phyloP scores from a whole-genome alignment of 2,888 invertebrate genomes.

The Machimus atricapillus region DNA sequence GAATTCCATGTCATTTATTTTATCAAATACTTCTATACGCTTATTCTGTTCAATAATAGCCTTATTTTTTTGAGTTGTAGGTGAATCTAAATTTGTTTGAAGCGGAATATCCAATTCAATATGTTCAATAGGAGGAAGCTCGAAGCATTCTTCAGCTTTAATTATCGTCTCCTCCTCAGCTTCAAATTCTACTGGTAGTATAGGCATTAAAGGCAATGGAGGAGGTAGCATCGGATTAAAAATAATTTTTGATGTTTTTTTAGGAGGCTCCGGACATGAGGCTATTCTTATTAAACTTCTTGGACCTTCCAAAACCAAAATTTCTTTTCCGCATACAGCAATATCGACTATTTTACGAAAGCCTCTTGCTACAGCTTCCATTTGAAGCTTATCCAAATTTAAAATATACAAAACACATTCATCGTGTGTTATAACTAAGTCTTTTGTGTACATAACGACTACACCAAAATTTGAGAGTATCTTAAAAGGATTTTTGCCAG shows the following conservation, averaged over 20 bases:
- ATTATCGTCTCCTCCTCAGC: slow-evolving; percentile 64
- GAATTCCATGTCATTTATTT: slow-evolving; percentile 76
- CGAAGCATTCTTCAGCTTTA: slow-evolving; percentile 79
- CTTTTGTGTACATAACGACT: slow-evolving; percentile 72
- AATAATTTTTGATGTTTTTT: slow-evolving; percentile 56
- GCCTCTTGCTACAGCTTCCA: slow-evolving; percentile 72
- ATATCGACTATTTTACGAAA: slow-evolving; percentile 64
- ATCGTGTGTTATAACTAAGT: slow-evolving; percentile 78
- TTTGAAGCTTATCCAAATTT: slow-evolving; percentile 73
- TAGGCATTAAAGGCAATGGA: slow-evolving; percentile 52
- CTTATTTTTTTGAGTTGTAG: slow-evolving; percentile 50
- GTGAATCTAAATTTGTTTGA: slow-evolving; percentile 58
- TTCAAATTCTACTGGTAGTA: slow-evolving; percentile 59
- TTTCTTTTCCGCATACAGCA: slow-evolving; percentile 65
- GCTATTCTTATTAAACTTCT: slow-evolving; percentile 81
- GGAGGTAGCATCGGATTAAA: slow-evolving; percentile 60
- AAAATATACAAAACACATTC: slow-evolving; percentile 75
- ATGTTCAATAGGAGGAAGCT: slow-evolving; percentile 69
- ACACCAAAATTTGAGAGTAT: slow-evolving; percentile 66
- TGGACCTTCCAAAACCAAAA: slow-evolving; percentile 82
- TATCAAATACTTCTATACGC: slow-evolving; percentile 72
- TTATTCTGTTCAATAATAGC: slow-evolving; percentile 54
- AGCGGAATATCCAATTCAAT: slow-evolving; percentile 63
- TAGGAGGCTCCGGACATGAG: slow-evolving; percentile 71
- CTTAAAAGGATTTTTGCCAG: slow-evolving; percentile 56